Base-by-base conservation (phyloP, 2,797 vertebrate species). In the Galago senegalensis region DNA sequence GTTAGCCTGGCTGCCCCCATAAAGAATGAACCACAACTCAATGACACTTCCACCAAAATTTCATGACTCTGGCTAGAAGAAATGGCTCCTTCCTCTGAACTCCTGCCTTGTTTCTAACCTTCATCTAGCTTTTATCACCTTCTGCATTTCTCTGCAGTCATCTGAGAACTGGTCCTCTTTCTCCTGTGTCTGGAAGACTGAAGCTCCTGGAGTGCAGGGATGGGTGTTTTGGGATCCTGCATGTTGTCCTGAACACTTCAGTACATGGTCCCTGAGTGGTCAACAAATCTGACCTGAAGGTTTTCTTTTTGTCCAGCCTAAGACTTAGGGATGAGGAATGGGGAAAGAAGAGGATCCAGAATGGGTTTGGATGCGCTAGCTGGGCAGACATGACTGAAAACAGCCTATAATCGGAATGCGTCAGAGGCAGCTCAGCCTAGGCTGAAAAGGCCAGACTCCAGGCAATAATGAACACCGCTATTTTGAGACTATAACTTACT, bases 401-500 rank as follows among this genome's bases (percentile, higher is more conserved):
- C 27, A 85, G 25, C 11, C 8, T 49, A 11, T 49, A 40, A 25
- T 84, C 46, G 34, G 17, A 4, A 7, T 79, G 25, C 65, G 79
- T 87, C 34, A 69, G 92, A 88, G 29, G 25, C 11, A 4, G 43
- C 65, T 80, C 46, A 40, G 60, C 34, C 31, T 53, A 91, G 61
- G 65, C 34, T 80, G 79, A 46, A 79, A 93, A 76, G 31, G 40
- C 40, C n/a, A 92, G 29, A 92, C 29, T 79, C n/a, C 37, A 85
- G 77, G 77, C n/a, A 95, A n/a, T 85, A 81, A 70, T 72, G 77
- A 94, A 40, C 81, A 85, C 13, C 82, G 70, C 86, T 86, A 20
- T 95, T 95, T 90, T 31, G 70, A 83, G 80, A 67, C 93, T 96
- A 63, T 89, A 79, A 92, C 53, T 90, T 86, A 83, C 40, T 40